Percentiles rank a stretch among this genome's conserved stretches.
phyloP scores from a whole-genome alignment of 2,888 invertebrate species.

The Luffia ferchaultella region DNA sequence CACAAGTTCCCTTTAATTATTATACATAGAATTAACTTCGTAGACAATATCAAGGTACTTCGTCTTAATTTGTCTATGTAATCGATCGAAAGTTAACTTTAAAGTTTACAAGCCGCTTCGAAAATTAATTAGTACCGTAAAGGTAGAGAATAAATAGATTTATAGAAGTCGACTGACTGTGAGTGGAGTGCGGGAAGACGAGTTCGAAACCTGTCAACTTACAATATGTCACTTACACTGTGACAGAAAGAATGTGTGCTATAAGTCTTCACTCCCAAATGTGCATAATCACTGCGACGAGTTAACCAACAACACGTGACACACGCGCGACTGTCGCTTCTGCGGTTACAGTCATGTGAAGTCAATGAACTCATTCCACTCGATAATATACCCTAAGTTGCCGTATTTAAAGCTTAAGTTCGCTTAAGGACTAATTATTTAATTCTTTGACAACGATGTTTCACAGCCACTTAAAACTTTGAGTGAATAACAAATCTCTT shows the following conservation, averaged over 20 bases:
- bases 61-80: background rate
- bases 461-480: conserved; percentile 63
- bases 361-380: conserved; percentile 14
- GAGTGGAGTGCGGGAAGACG: background rate
- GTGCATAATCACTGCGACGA: no score
- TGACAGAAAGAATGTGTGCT: no score
- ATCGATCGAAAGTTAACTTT: background rate
- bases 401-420: conserved; percentile 24
- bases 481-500: conserved; percentile 63
- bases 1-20: background rate
- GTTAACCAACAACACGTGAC: no score
- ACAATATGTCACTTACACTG: no score
- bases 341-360: no score
- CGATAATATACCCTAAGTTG: conserved; percentile 29
- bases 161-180: background rate
- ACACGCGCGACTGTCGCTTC: no score
- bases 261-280: no score
- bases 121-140: background rate
- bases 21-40: background rate
- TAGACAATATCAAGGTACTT: background rate
- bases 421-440: conserved; percentile 32
- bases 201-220: background rate
- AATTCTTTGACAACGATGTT: conserved; percentile 57
- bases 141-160: background rate
- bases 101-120: background rate